Evolutionary conservation across 2,888 invertebrate genomes (phyloP), one percentile per base, ranked within the genome.

Genomic region (Dyspetes luteomarginatus): DNA sequence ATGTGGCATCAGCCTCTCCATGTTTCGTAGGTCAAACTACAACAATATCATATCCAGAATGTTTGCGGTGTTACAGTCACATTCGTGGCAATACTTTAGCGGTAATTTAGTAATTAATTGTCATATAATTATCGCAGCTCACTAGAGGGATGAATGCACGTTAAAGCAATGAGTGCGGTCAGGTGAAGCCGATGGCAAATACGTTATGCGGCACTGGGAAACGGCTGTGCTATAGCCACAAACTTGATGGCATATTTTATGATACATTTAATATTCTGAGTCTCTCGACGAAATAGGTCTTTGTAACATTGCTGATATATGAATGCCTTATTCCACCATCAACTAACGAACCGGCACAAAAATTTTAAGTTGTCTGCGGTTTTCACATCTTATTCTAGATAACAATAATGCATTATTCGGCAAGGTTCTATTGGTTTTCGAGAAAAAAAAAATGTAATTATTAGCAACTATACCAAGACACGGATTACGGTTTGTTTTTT

Each of bases 101-200:
- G 65, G 64, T 71, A 69, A 71, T 60, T 48, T 36, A 71, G 75
- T 75, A 71, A 75, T 75, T 67, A 62, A 75, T 75, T 55, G 60
- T 60, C 60, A 45, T 71, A 71, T 52, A 71, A 75, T 71, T 65
- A 75, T 55, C 45, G 26, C 60, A 52, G 50, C 19, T 50, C n/a
- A 19, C 28, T 36, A 58, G 50, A 15, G 22, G 50, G 43, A 45
- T 60, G 52, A 19, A 36, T 55, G 58, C 45, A 9, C 65, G 67
- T 62, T 62, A 28, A 48, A 76, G 72, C 55, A 67, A 72, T 75
- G 58, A 30, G 43, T 75, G 79, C 58, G 52, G 75, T 71, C 52
- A 26, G 28, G 52, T 50, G 50, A 45, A 15, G 36, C 36, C 24
- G 19, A 56, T n/a, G 58, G 58, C 56, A 58, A 65, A 75, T 24